These are phyloP conservation scores for Actinostola sp. DNA, from an alignment of 92 coral and sea anemone genomes.

Conservation along the genomic window DNA sequence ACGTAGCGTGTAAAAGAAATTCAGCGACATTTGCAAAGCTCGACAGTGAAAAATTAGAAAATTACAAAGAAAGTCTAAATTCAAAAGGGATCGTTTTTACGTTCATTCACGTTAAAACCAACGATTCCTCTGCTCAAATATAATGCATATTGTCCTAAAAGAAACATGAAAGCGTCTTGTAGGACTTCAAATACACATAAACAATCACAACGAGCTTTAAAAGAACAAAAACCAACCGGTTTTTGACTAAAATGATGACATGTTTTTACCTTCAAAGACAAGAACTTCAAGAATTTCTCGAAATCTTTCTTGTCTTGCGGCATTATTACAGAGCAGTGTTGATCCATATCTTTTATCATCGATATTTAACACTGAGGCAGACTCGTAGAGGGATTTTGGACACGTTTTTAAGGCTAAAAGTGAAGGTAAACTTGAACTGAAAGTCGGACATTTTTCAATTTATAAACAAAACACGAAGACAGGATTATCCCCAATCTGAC, in stretches of 20 bases:
- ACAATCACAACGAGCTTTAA: background rate
- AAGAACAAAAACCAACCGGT: background rate
- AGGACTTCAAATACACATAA: background rate
- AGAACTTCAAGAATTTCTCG: conserved; percentile 90
- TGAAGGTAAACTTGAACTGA: background rate
- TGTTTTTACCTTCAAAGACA: conserved; percentile 79
- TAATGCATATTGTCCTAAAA: too few species aligned
- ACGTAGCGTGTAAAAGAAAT: too few species aligned
- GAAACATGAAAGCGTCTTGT: too few species aligned
- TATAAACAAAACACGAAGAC: conserved; percentile 6
- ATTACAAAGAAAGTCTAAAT: too few species aligned
- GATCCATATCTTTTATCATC: conserved; percentile 61
- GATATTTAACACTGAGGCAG: background rate
- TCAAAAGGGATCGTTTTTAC: too few species aligned
- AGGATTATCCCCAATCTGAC: background rate
- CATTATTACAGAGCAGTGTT: conserved; percentile 35
- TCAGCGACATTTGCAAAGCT: too few species aligned
- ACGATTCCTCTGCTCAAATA: too few species aligned
- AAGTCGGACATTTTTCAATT: background rate
- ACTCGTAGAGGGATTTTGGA: background rate
- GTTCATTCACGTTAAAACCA: too few species aligned
- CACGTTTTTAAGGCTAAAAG: background rate
- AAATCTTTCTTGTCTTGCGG: conserved; percentile 86
- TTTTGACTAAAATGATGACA: background rate
- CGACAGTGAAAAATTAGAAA: too few species aligned